Percentiles rank a stretch among this genome's conserved stretches.
phyloP scores from a whole-genome alignment of 30 jellyfish, hydroid and myxozoan species.

The Turritopsis rubra region DNA sequence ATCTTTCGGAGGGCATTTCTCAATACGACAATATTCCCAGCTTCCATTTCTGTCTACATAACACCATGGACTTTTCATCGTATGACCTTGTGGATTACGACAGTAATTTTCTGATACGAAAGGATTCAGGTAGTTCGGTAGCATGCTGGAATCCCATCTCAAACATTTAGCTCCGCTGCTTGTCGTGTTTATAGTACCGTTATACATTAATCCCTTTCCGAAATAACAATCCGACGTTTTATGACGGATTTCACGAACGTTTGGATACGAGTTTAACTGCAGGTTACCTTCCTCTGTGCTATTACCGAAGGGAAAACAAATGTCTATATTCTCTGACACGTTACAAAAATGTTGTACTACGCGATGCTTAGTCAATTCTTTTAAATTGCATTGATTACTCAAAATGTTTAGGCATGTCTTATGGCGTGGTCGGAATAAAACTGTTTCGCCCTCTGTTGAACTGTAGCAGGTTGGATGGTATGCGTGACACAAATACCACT shows the following conservation, averaged over 20 bases:
- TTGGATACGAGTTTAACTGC: neutral
- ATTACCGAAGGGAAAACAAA: neutral
- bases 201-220: neutral
- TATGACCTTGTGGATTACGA: neutral
- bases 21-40: neutral
- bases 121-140: neutral
- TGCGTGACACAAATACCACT: neutral
- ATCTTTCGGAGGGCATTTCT: neutral
- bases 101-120: neutral
- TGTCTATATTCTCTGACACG: neutral
- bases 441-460: neutral
- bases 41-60: neutral
- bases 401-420: neutral
- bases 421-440: neutral
- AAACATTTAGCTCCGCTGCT: neutral
- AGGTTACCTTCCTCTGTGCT: neutral
- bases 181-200: neutral
- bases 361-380: neutral
- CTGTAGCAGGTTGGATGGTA: neutral
- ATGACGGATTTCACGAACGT: neutral
- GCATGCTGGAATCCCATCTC: neutral
- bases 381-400: neutral
- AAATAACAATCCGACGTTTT: neutral
- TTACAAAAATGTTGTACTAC: neutral
- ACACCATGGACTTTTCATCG: neutral